Percentiles rank a stretch among this genome's conserved stretches.
phyloP scores from a whole-genome alignment of 2,888 invertebrate genomes.

The Andrena bicolor region DNA sequence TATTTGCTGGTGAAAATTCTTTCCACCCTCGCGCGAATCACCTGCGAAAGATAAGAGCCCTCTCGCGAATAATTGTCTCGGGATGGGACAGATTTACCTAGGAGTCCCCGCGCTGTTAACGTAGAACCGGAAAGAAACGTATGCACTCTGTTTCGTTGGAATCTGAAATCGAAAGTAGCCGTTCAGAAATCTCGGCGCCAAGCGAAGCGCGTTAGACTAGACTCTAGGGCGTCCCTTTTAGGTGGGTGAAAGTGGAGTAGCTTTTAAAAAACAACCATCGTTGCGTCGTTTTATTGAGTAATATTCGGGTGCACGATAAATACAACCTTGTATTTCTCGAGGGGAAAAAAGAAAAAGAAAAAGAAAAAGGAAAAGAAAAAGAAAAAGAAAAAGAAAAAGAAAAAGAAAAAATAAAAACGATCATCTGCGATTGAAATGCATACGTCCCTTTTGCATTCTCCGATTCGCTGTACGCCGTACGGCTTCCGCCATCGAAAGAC shows the following conservation, averaged over 20 bases:
- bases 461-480: conserved; percentile 4
- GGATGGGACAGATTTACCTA: conserved; percentile 34
- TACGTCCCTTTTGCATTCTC: conserved; percentile 66
- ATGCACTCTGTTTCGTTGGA: conserved; percentile 46
- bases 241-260: neutral
- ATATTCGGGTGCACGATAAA: conserved; percentile 31
- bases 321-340: conserved; percentile 28
- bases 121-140: conserved; percentile 67
- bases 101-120: conserved; percentile 16
- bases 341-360: conserved; percentile 25
- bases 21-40: neutral
- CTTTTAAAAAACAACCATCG: conserved; percentile 17
- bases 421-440: conserved; percentile 51
- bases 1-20: conserved; percentile 23
- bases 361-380: conserved; percentile 26
- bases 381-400: conserved; percentile 14
- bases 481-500: neutral
- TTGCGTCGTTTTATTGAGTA: conserved; percentile 47
- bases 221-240: neutral
- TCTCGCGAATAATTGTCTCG: conserved; percentile 10
- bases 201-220: conserved; percentile 32
- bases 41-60: neutral
- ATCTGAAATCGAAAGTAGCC: neutral
- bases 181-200: neutral
- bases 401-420: neutral